Evolutionary conservation across 1,140 invertebrate species (phyloP).

Genomic region (Drosophila miranda): DNA sequence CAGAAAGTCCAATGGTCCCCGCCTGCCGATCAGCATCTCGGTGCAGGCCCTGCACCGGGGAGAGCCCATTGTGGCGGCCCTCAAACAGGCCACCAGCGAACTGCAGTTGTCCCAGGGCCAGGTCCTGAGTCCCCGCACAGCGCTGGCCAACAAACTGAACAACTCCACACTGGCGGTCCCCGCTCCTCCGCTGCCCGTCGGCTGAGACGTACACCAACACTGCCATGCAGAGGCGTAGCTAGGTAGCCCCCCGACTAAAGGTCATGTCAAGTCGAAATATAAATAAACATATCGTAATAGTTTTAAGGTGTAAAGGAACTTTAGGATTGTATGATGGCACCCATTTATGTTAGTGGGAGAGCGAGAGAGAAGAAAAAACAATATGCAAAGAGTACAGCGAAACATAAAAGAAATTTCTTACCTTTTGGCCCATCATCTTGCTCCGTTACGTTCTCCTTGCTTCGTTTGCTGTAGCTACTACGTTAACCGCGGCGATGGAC

Average conservation of each 20-base stretch:
- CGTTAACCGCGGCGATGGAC: too few relatives aligned
- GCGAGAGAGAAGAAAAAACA: not conserved
- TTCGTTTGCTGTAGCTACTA: too few relatives aligned
- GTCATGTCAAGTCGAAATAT: too few relatives aligned
- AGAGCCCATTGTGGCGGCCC: slow-evolving; percentile 57
- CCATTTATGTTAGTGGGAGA: too few relatives aligned
- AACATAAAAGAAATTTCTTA: too few relatives aligned
- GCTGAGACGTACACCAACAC: slow-evolving; percentile 15
- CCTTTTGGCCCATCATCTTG: too few relatives aligned
- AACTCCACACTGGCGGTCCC: slow-evolving; percentile 49
- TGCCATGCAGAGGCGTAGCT: slow-evolving; percentile 15
- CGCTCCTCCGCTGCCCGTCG: slow-evolving; percentile 39
- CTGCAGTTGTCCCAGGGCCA: slow-evolving; percentile 54
- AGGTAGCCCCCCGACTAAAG: too few relatives aligned
- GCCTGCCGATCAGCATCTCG: slow-evolving; percentile 59
- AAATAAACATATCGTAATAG: too few relatives aligned
- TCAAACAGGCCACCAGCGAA: slow-evolving; percentile 66
- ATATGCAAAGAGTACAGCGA: too few relatives aligned
- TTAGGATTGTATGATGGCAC: too few relatives aligned
- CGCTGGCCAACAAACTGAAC: slow-evolving; percentile 44
- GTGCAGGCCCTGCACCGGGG: slow-evolving; percentile 67
- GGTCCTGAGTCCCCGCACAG: slow-evolving; percentile 46
- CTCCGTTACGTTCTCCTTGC: too few relatives aligned
- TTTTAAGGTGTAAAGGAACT: too few relatives aligned
- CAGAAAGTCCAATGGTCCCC: slow-evolving; percentile 51